Conservation (phyloP, 1,140 invertebrate species). For the Anoplophora glabripennis region DNA sequence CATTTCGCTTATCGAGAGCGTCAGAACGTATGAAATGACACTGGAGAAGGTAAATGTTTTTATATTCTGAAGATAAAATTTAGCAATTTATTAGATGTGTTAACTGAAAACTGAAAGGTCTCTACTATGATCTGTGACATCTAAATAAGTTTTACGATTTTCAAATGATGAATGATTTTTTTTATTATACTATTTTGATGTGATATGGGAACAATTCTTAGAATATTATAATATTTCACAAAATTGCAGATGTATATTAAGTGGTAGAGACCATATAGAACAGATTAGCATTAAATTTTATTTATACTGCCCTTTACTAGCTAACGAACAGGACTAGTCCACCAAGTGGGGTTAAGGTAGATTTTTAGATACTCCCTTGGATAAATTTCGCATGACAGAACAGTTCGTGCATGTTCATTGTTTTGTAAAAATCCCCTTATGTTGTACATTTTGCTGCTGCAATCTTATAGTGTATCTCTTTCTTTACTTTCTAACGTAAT, state of each 20-base stretch:
- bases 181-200: too few relatives aligned
- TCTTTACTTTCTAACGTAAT: too few relatives aligned
- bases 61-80: neutral
- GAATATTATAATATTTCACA: neutral
- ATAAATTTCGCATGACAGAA: neutral
- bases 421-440: neutral
- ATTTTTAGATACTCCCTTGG: conserved; percentile 5
- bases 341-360: conserved; percentile 40
- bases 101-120: neutral
- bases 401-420: conserved; percentile 13
- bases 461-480: too few relatives aligned
- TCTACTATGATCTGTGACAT: too few relatives aligned
- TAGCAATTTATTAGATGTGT: neutral
- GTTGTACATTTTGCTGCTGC: too few relatives aligned
- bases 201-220: too few relatives aligned
- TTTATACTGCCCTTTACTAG: conserved; percentile 19
- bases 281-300: neutral
- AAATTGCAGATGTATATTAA: neutral
- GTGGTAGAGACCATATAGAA: neutral
- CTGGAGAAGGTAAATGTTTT: conserved; percentile 81
- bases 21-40: conserved; percentile 94
- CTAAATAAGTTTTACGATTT: too few relatives aligned
- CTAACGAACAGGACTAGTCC: conserved; percentile 39
- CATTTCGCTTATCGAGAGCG: conserved; percentile 96
- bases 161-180: too few relatives aligned